Evolutionary conservation across 2,113 vertebrate species (phyloP), one percentile per base, ranked within the genome.

Genomic region (Ibidorhyncha struthersii): DNA sequence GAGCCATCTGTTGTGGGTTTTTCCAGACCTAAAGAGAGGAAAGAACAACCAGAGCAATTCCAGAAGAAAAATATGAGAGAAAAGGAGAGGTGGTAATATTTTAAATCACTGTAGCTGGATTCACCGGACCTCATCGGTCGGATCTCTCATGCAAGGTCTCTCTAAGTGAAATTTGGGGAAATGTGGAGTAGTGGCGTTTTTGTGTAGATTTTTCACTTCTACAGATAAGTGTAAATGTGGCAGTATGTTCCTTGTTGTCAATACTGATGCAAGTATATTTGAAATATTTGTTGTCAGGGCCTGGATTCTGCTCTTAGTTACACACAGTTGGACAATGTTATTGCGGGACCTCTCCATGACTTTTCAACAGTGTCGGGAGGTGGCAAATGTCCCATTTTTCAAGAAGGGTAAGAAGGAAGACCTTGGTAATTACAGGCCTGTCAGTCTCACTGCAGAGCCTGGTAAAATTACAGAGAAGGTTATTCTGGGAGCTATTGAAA

Each of bases 251-350:
- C 65, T 41, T 45, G 8, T 23, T 89, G 41, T 30, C 61, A 78
- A 14, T 56, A 20, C 14, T 41, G 55, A 38, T 78, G 65, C 40
- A 49, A 43, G 23, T 40, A 15, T 26, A n/a, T 52, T 30, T 59
- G 49, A 38, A 69, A 4, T 19, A 45, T 10, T 41, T 61, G 18
- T 55, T 76, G 36, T 36, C 29, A 25, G 36, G 23, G 67, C 36
- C 78, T 32, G 69, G 40, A 47, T 66, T 65, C 53, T 93, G 43
- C 53, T 59, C 72, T 61, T n/a, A 59, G 41, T 56, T 76, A 12
- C 26, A 3, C 6, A 15, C 4, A 55, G 50, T 38, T 78, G 65
- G 17, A 22, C 0, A 0, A 6, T 47, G 30, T 18, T 56, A 63
- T 4, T 16, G 19, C 4, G 13, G 26, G 63, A 58, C 29, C 14